A percentile compares a stretch with the other conserved stretches of the same genome.
phyloP scores from a whole-genome alignment of 2,797 vertebrate genomes.

The Sparidentex hasta region DNA sequence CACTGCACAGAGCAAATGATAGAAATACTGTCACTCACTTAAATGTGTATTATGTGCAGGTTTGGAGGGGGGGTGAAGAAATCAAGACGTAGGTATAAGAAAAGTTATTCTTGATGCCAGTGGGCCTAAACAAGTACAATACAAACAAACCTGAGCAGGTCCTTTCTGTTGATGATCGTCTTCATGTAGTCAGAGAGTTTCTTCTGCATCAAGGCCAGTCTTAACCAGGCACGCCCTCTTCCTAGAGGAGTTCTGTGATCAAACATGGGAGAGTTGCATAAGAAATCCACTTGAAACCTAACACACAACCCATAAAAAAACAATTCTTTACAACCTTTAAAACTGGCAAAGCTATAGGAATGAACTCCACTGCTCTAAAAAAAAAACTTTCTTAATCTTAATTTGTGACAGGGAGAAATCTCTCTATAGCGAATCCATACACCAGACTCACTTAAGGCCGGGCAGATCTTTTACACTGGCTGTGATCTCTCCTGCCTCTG shows the following conservation, averaged over 20 bases:
- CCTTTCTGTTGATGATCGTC: constrained; percentile 98
- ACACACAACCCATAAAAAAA: not conserved
- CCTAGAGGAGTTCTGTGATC: constrained; percentile 92
- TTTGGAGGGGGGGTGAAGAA: accelerated
- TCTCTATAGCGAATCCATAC: not conserved
- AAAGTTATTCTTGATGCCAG: too few species aligned
- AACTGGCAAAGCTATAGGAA: not conserved
- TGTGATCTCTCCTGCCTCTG: constrained; percentile 97
- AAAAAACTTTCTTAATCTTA: not conserved
- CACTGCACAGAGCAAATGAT: constrained; percentile 77
- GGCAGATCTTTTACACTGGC: constrained; percentile 98
- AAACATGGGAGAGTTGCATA: constrained; percentile 6
- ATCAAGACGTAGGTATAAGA: not conserved
- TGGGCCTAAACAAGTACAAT: not conserved
- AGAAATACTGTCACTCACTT: not conserved
- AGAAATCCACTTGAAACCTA: not conserved
- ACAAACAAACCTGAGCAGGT: constrained; percentile 92
- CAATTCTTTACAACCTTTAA: not conserved
- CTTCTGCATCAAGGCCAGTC: constrained; percentile 99
- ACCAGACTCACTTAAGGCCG: constrained; percentile 92
- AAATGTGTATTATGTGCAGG: not conserved
- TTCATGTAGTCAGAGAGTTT: constrained; percentile 99
- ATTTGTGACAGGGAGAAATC: not conserved
- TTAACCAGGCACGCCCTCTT: constrained; percentile 97
- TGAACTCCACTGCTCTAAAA: not conserved